These are phyloP conservation scores for Petrocephalus microphthalmus DNA, from an alignment of 2,113 vertebrate genomes.

Conservation along the genomic window DNA sequence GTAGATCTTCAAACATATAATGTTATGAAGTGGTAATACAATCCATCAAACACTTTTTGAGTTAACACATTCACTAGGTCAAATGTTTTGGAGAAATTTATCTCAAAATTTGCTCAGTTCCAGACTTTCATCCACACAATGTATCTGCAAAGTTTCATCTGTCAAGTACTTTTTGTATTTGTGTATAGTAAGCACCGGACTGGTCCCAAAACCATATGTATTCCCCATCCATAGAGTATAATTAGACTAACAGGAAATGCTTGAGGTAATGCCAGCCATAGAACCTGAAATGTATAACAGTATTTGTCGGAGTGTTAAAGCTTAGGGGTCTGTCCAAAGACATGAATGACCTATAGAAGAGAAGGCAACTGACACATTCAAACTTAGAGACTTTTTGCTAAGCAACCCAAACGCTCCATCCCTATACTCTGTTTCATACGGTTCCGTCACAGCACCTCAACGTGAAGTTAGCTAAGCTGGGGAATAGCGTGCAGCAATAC, in stretches of 20 bases:
- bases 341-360: neutral
- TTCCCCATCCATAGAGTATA: neutral
- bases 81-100: neutral
- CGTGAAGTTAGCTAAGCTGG: neutral
- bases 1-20: neutral
- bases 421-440: neutral
- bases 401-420: neutral
- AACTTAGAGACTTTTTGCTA: neutral
- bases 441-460: neutral
- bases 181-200: neutral
- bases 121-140: neutral
- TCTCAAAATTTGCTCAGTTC: neutral
- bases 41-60: neutral
- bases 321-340: neutral
- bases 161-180: neutral
- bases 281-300: neutral
- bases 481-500: neutral
- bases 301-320: neutral
- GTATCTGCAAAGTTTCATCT: neutral
- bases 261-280: neutral
- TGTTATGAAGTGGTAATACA: neutral
- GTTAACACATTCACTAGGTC: neutral
- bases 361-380: neutral
- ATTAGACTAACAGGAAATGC: neutral
- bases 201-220: neutral